A percentile compares a stretch with the other conserved stretches of the same genome.
These are phyloP conservation scores for Leptura quadrifasciata DNA, from an alignment of 2,888 invertebrate genomes.

Conservation along the genomic window DNA sequence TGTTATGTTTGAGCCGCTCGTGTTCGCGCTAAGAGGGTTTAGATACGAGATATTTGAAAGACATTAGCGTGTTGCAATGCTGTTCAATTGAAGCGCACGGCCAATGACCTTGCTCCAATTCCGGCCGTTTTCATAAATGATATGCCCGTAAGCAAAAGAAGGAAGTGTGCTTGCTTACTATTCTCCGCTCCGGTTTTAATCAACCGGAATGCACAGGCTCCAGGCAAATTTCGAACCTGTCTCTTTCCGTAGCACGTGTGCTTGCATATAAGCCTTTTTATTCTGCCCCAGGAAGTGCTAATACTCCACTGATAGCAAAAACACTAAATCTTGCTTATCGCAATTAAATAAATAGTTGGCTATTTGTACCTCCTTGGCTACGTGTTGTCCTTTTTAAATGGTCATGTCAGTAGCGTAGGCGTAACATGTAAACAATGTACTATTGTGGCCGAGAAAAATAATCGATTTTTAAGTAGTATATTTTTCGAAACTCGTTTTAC, in stretches of 20 bases:
- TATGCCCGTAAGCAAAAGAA: constrained; percentile 58
- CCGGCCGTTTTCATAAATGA: constrained; percentile 64
- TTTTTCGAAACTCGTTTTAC: too few relatives aligned
- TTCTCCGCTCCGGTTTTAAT: constrained; percentile 67
- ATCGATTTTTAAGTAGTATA: too few relatives aligned
- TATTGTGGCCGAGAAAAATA: too few relatives aligned
- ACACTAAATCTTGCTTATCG: constrained; percentile 47
- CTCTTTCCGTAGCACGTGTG: constrained; percentile 65
- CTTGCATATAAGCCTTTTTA: constrained; percentile 31
- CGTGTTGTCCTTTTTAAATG: constrained; percentile 31
- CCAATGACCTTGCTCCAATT: constrained; percentile 71
- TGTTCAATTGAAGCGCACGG: constrained; percentile 59
- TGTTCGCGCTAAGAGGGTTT: constrained; percentile 18
- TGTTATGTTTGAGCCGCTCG: constrained; percentile 10
- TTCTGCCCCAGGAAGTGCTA: constrained; percentile 33
- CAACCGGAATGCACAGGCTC: constrained; percentile 53
- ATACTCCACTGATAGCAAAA: constrained; percentile 54
- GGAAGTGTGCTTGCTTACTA: constrained; percentile 63
- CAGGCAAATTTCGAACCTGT: constrained; percentile 52
- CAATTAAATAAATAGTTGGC: constrained; percentile 52
- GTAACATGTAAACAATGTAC: background rate
- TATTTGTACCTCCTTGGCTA: constrained; percentile 37
- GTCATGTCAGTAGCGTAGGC: constrained; percentile 19
- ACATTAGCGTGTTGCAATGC: constrained; percentile 41
- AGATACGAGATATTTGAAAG: constrained; percentile 36